Evolutionary conservation across 2,113 vertebrate species (phyloP).

Genomic region (Boleophthalmus pectinirostris): DNA sequence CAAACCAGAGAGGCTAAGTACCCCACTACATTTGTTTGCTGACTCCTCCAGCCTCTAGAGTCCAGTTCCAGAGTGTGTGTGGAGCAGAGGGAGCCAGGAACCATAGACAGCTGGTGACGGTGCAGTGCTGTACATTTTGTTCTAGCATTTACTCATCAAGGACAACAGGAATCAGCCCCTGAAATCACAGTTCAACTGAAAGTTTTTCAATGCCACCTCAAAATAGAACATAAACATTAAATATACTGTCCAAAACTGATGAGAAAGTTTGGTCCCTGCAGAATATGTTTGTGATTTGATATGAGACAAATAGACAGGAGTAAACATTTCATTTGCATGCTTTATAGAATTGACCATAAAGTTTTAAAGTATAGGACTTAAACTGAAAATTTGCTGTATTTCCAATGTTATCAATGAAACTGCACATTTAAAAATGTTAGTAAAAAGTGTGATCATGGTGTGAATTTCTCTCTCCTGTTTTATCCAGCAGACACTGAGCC

Average conservation of each 20-base stretch:
- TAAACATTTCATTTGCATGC: background rate
- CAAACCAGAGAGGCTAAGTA: too few relatives aligned
- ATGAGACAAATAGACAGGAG: background rate
- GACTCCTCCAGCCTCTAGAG: conserved; percentile 9
- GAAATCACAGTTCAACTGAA: too few relatives aligned
- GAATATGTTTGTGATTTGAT: too few relatives aligned
- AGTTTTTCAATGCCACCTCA: too few relatives aligned
- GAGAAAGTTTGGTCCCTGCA: too few relatives aligned
- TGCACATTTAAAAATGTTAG: background rate
- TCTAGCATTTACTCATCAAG: conserved; percentile 23
- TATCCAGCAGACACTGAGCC: background rate
- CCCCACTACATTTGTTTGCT: conserved; percentile 20
- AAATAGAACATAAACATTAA: too few relatives aligned
- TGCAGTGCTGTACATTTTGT: conserved; percentile 8
- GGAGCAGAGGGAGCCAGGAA: conserved; percentile 25
- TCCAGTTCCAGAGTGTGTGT: conserved; percentile 17
- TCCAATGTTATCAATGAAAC: background rate
- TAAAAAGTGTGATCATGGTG: background rate
- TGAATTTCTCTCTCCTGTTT: background rate
- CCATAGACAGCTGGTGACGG: conserved; percentile 10
- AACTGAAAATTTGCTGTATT: background rate
- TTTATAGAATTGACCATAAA: too few relatives aligned
- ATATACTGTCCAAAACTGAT: too few relatives aligned
- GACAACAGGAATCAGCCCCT: conserved; percentile 24
- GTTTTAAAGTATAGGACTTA: background rate